Percentiles rank a stretch among this genome's conserved stretches.
phyloP scores from a whole-genome alignment of 1,140 invertebrate species.

The Hyphantria cunea region DNA sequence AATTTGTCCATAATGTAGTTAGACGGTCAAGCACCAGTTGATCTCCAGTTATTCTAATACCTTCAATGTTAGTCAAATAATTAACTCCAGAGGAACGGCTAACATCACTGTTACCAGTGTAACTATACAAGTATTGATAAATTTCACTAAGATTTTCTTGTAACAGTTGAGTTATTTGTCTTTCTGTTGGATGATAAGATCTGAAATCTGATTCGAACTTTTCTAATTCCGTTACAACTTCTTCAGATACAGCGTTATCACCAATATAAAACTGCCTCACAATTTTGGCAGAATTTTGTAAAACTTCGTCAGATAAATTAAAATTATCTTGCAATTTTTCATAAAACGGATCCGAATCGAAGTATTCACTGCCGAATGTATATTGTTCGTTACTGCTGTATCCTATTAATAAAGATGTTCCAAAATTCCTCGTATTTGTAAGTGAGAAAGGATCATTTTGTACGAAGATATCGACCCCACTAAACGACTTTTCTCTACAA shows the following conservation, averaged over 20 bases:
- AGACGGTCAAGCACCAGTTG: conserved; percentile 50
- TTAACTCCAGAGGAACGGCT: conserved; percentile 55
- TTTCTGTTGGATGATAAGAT: conserved; percentile 60
- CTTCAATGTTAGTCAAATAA: conserved; percentile 56
- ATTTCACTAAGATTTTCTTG: conserved; percentile 59
- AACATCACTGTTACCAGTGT: conserved; percentile 45
- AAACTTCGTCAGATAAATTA: conserved; percentile 52
- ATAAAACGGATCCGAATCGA: conserved; percentile 59
- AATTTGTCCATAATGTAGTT: conserved; percentile 63
- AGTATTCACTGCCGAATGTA: conserved; percentile 47
- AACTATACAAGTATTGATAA: conserved; percentile 67
- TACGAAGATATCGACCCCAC: conserved; percentile 63
- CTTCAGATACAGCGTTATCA: conserved; percentile 51
- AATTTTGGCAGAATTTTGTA: conserved; percentile 45
- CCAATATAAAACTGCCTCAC: conserved; percentile 68
- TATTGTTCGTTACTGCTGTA: conserved; percentile 55
- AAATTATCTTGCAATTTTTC: conserved; percentile 58
- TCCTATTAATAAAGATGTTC: conserved; percentile 66
- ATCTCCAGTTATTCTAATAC: conserved; percentile 37
- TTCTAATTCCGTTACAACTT: conserved; percentile 44
- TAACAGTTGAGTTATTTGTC: conserved; percentile 52
- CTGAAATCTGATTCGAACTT: conserved; percentile 64
- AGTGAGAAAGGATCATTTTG: conserved; percentile 59
- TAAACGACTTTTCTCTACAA: conserved; percentile 68
- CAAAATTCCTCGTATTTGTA: conserved; percentile 59